Conservation (phyloP, 1,140 invertebrate genomes). For the Liolophura sinensis region DNA sequence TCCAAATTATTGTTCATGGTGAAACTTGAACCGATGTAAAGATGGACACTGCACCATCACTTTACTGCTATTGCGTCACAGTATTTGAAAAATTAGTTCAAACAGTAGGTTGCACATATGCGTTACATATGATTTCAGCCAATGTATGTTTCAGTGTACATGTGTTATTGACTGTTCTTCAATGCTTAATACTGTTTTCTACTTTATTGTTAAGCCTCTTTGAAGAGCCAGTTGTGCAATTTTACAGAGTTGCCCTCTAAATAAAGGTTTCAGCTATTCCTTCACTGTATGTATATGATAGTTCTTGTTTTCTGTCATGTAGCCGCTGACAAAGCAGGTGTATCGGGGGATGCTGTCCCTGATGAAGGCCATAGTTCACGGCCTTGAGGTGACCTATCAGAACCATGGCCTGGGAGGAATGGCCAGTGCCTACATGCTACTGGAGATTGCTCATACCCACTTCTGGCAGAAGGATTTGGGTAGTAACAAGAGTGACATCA, state of each 20-base stretch:
- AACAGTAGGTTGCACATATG: too few species aligned
- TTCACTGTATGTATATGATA: not conserved
- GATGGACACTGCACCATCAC: too few species aligned
- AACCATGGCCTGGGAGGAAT: slow-evolving; percentile 96
- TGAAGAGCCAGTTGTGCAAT: too few species aligned
- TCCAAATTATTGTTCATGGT: too few species aligned
- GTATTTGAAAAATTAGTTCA: too few species aligned
- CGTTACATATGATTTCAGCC: too few species aligned
- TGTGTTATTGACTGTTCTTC: too few species aligned
- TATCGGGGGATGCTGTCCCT: slow-evolving; percentile 98
- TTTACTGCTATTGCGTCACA: too few species aligned
- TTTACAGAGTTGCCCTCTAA: not conserved
- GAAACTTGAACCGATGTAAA: too few species aligned
- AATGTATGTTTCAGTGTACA: too few species aligned
- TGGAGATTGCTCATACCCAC: slow-evolving; percentile 98
- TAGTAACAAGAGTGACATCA: slow-evolving; percentile 40
- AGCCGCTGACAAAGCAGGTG: slow-evolving; percentile 64
- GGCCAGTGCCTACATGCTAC: slow-evolving; percentile 93
- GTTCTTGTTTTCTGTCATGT: slow-evolving; percentile 1
- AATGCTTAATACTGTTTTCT: too few species aligned
- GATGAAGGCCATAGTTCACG: slow-evolving; percentile 83
- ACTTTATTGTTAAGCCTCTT: too few species aligned
- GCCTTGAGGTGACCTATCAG: slow-evolving; percentile 87
- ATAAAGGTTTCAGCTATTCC: not conserved
- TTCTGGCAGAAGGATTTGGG: slow-evolving; percentile 88